Percentiles rank a stretch among this genome's conserved stretches.
Evolutionary conservation across 2,797 vertebrate genomes (phyloP).

Genomic region (Propithecus deckenii): DNA sequence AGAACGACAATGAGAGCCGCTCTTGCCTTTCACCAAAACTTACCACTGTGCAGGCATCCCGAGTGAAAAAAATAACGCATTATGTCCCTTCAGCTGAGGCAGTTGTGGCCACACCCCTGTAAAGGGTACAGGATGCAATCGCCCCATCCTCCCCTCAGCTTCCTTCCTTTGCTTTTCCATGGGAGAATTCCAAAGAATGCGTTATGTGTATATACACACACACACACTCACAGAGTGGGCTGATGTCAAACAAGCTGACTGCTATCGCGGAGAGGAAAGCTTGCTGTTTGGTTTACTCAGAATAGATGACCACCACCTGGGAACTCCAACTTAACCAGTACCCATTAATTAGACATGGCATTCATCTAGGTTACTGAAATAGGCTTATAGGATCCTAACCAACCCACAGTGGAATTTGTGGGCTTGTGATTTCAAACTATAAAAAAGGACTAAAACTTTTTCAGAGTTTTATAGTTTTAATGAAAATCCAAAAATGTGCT

Average conservation of each 20-base stretch:
- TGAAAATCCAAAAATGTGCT: not conserved
- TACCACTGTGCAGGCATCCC: conserved; percentile 69
- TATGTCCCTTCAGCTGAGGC: conserved; percentile 72
- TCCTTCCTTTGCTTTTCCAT: conserved; percentile 88
- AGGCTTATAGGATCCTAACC: not conserved
- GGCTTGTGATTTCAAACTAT: not conserved
- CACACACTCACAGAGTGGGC: not conserved
- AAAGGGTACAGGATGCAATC: conserved; percentile 86
- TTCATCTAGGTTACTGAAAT: not conserved
- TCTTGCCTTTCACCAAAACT: conserved; percentile 58
- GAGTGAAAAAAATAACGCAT: conserved; percentile 58
- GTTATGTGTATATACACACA: not conserved
- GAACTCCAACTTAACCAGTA: not conserved
- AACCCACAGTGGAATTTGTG: not conserved
- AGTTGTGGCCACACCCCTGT: conserved; percentile 78
- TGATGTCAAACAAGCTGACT: not conserved
- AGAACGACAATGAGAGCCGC: not conserved
- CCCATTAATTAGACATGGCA: not conserved
- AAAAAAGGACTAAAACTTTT: not conserved
- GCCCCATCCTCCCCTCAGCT: conserved; percentile 86
- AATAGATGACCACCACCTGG: not conserved
- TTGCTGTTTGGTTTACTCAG: not conserved
- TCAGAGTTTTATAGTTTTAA: not conserved
- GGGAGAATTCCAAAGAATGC: conserved; percentile 80
- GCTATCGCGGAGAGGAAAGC: not conserved